A percentile compares a stretch with the other conserved stretches of the same genome.
Conservation (phyloP, 2,113 vertebrate species). For the Lampris incognitus region DNA sequence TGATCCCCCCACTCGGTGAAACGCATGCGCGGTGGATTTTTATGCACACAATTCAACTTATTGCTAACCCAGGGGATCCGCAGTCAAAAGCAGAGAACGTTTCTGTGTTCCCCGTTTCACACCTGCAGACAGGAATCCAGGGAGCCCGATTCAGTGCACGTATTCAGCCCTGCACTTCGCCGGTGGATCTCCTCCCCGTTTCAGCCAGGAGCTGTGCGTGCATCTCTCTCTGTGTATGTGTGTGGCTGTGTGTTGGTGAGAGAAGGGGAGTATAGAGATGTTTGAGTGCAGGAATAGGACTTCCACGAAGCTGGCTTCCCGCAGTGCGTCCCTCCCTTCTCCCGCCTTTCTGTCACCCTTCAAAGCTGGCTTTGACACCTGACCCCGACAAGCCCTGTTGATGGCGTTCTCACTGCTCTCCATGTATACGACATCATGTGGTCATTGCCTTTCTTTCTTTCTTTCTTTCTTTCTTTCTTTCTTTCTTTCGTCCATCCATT, state of each 20-base stretch:
- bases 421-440: not conserved
- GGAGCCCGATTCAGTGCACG: constrained; percentile 24
- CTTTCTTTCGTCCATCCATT: constrained; percentile 4
- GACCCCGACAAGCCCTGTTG: constrained; percentile 23
- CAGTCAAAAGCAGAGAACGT: not conserved
- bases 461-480: not conserved
- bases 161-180: constrained; percentile 31
- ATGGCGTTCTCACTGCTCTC: not conserved
- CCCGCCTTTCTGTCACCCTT: constrained; percentile 3
- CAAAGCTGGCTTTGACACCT: constrained; percentile 52
- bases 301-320: constrained; percentile 55
- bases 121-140: not conserved
- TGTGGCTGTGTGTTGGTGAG: not conserved
- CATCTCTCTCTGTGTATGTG: not conserved
- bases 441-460: not conserved
- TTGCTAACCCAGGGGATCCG: not conserved
- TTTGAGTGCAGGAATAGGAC: constrained; percentile 37
- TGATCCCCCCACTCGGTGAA: not conserved
- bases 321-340: constrained; percentile 51
- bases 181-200: constrained; percentile 33
- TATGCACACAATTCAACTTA: not conserved
- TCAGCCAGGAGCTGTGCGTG: constrained; percentile 45
- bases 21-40: not conserved
- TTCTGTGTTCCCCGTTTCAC: constrained; percentile 1
- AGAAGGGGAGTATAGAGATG: not conserved